Percentiles rank a stretch among this genome's conserved stretches.
These are phyloP conservation scores for Parasteatoda lunata DNA, from an alignment of 2,888 invertebrate species.

Conservation along the genomic window DNA sequence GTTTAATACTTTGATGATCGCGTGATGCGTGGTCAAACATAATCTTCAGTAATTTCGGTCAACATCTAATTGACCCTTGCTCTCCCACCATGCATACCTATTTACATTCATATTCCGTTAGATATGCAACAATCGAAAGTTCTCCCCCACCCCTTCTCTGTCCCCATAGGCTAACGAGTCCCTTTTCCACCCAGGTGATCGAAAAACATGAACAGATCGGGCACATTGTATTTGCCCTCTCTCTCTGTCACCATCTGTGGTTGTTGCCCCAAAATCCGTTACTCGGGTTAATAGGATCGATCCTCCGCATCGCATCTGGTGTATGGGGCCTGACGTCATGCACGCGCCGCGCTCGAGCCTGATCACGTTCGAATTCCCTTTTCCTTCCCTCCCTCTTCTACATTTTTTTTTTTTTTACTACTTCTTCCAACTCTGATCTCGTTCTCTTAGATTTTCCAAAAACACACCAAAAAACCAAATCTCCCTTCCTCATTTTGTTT, in stretches of 20 bases:
- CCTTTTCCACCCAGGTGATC: conserved; percentile 46
- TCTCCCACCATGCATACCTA: background rate
- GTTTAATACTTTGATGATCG: too few relatives aligned
- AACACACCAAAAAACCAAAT: too few relatives aligned
- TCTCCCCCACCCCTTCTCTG: background rate
- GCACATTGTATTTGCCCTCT: conserved; percentile 11
- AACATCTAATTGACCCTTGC: conserved; percentile 1
- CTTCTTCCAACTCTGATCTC: too few relatives aligned
- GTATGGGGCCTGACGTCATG: conserved; percentile 41
- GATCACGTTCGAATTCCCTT: conserved; percentile 34
- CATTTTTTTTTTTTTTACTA: background rate
- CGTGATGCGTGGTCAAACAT: too few relatives aligned
- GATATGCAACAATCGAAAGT: conserved; percentile 24
- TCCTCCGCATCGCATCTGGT: conserved; percentile 40
- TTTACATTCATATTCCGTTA: conserved; percentile 48
- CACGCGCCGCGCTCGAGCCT: conserved; percentile 39
- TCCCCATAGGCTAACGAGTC: conserved; percentile 42
- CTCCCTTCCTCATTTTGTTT: too few relatives aligned
- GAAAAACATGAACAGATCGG: conserved; percentile 10
- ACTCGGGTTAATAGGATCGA: conserved; percentile 61
- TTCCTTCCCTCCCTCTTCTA: background rate
- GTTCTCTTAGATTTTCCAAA: too few relatives aligned
- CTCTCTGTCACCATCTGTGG: conserved; percentile 42
- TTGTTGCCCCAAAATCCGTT: conserved; percentile 60
- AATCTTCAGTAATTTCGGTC: too few relatives aligned